Base-by-base conservation (phyloP, 2,113 vertebrate species). In the Aix galericulata region DNA sequence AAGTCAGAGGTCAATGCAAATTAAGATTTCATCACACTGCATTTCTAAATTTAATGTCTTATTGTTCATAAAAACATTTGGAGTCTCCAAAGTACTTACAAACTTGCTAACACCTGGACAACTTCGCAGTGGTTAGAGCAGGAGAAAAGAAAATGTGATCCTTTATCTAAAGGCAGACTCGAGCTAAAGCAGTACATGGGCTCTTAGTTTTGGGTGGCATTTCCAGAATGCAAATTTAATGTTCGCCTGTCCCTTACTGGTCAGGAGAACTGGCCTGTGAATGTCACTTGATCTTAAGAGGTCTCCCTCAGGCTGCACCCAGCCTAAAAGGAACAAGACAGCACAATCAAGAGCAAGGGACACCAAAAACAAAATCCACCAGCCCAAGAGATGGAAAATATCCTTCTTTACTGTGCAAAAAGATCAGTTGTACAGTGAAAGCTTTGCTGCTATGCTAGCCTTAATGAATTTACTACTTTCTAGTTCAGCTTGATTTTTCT, bases 1-100 rank as follows among this genome's bases (percentile, higher is more conserved):
- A 2, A 67, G 48, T 91, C 95, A 40, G 59, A 87, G 88, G 32
- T 76, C 89, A 92, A 94, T 77, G 94, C 95, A 94, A 88, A 40
- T 68, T 23, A 88, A 96, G 80, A 69, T 71, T 46, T 50, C 31
- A 50, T 27, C 58, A 44, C 38, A 86, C 59, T 44, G 1, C 38
- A 53, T 50, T 79, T 79, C 79, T 86, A 64, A 66, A 84, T 75
- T 46, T 88, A 56, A 62, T 82, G 78, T 73, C 66, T 62, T 76
- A 14, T 11, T 58, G 21, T 44, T 71, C 36, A 50, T 11, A 68
- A 58, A 71, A 90, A 79, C 44, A 53, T 59, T 31, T 5, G 40
- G 23, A 74, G 42, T 83, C 82, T 77, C 55, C 5, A 27, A 56
- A 83, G 40, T 53, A 52, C 56, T 80, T 82, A 82, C 62, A 88